These are phyloP conservation scores for Phymorhynchus buccinoides DNA, from an alignment of 1,140 invertebrate species.

Conservation along the genomic window DNA sequence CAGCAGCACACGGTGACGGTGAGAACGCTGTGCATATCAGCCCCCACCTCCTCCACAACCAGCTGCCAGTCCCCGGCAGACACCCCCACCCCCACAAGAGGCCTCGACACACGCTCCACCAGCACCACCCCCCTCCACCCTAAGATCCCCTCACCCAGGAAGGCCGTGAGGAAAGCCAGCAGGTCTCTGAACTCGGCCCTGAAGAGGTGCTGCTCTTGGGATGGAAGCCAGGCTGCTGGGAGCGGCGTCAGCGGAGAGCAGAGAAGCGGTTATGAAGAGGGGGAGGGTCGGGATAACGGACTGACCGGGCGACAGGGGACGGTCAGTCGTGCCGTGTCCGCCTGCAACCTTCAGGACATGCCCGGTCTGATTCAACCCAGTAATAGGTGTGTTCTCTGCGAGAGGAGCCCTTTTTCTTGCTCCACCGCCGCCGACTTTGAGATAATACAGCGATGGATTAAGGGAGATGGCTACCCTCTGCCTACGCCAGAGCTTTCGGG, in stretches of 20 bases:
- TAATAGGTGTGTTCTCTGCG: background rate
- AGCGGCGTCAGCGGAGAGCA: background rate
- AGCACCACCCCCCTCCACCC: background rate
- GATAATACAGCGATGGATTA: background rate
- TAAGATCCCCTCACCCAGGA: background rate
- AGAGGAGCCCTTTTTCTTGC: background rate
- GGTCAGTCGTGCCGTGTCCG: slow-evolving; percentile 6
- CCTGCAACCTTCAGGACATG: background rate
- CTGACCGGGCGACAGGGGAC: background rate
- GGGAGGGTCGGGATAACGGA: background rate
- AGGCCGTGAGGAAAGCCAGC: background rate
- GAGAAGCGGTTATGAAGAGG: background rate
- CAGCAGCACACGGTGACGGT: background rate
- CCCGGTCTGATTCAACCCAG: background rate
- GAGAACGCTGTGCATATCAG: background rate
- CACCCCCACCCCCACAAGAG: background rate
- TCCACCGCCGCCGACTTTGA: background rate
- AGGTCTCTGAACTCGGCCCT: background rate
- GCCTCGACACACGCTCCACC: background rate
- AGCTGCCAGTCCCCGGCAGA: too few relatives aligned
- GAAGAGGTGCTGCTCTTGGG: slow-evolving; percentile 17
- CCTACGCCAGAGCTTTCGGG: background rate
- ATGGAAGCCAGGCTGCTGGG: background rate
- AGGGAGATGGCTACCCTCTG: background rate
- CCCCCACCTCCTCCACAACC: background rate